A percentile compares a stretch with the other conserved stretches of the same genome.
Conservation (phyloP, 2,888 invertebrate genomes). For the Aleiodes leptofemur region DNA sequence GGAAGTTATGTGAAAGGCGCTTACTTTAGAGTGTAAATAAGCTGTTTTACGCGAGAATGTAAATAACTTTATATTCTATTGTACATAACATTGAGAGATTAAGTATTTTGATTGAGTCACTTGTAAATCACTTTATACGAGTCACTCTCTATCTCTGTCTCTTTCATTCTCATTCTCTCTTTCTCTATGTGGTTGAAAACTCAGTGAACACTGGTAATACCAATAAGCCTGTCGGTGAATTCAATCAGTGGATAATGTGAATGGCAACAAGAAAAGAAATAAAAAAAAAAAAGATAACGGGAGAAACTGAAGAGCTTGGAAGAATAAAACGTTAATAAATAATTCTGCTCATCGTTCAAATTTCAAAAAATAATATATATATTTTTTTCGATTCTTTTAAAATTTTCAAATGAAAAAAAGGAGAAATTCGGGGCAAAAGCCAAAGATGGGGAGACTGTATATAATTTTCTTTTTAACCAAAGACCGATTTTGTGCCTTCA, state of each 20-base stretch:
- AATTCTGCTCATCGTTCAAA: no score
- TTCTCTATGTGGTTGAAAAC: neutral
- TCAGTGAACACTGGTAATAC: slow-evolving; percentile 15
- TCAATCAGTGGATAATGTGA: slow-evolving; percentile 20
- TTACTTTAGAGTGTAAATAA: slow-evolving; percentile 51
- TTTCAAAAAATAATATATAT: neutral
- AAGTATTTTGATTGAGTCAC: slow-evolving; percentile 56
- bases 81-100: slow-evolving; percentile 51
- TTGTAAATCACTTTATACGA: slow-evolving; percentile 50
- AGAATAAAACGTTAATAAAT: neutral
- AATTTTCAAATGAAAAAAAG: neutral
- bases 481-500: slow-evolving; percentile 63
- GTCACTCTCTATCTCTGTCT: slow-evolving; percentile 2
- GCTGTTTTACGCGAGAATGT: slow-evolving; percentile 52
- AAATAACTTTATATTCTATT: slow-evolving; percentile 58
- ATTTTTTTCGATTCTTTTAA: neutral
- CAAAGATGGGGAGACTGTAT: slow-evolving; percentile 71
- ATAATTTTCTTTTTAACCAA: slow-evolving; percentile 64
- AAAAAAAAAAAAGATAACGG: neutral
- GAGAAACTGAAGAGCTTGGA: neutral
- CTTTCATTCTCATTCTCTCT: no score
- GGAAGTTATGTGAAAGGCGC: slow-evolving; percentile 42
- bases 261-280: neutral
- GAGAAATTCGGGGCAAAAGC: slow-evolving; percentile 56
- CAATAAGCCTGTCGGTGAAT: slow-evolving; percentile 29